Evolutionary conservation across 2,797 vertebrate species (phyloP).

Genomic region (Apogon hyalosoma): DNA sequence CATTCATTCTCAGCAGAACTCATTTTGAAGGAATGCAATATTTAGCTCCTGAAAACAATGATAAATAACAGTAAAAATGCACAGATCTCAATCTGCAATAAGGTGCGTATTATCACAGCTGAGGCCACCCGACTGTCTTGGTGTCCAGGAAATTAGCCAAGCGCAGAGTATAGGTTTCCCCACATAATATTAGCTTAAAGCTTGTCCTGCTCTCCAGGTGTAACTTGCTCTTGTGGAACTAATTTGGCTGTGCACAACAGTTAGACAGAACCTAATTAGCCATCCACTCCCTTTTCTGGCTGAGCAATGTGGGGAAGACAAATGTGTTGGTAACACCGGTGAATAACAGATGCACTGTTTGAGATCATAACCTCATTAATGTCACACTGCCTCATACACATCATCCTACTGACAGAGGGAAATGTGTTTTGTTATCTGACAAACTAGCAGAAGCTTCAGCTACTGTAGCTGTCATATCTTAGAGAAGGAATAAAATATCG

Average conservation of each 20-base stretch:
- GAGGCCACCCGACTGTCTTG: slow-evolving; percentile 59
- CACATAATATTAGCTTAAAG: slow-evolving; percentile 70
- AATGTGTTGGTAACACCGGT: slow-evolving; percentile 38
- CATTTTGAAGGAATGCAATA: neutral
- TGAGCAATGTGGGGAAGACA: slow-evolving; percentile 40
- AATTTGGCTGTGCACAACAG: slow-evolving; percentile 57
- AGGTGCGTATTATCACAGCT: slow-evolving; percentile 74
- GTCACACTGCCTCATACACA: slow-evolving; percentile 9
- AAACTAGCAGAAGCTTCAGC: neutral
- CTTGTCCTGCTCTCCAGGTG: slow-evolving; percentile 54
- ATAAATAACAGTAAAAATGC: slow-evolving; percentile 13
- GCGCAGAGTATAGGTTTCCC: slow-evolving; percentile 61
- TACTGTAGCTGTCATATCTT: slow-evolving; percentile 1
- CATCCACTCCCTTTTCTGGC: slow-evolving; percentile 19
- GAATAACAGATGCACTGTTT: slow-evolving; percentile 31
- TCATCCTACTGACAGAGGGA: slow-evolving; percentile 19
- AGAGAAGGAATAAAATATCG: slow-evolving; percentile 22
- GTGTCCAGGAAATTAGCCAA: slow-evolving; percentile 73
- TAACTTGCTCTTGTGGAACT: slow-evolving; percentile 61
- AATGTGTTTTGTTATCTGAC: slow-evolving; percentile 7
- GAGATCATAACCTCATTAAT: slow-evolving; percentile 47
- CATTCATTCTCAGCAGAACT: neutral
- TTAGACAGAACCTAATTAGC: slow-evolving; percentile 58
- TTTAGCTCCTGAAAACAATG: neutral
- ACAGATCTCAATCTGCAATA: slow-evolving; percentile 20